Base-by-base conservation (phyloP, 2,888 invertebrate genomes). In the Polia nebulosa region DNA sequence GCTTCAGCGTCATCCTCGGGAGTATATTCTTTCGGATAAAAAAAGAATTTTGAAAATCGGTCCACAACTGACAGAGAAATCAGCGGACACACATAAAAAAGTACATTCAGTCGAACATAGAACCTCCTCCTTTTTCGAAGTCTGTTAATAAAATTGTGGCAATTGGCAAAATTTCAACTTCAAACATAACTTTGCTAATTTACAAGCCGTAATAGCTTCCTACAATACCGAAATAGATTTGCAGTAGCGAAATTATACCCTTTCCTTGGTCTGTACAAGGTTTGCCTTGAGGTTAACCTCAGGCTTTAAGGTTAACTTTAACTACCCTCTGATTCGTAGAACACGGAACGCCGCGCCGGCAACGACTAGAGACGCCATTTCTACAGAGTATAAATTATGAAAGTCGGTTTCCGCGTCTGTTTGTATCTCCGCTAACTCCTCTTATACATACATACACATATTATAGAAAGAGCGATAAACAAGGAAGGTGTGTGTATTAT, bases 171-270 rank as follows among this genome's bases (percentile, higher is more conserved):
- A 25, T 71, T 76, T 59, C 49, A 76, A 70, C 53, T 41, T 11
- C 25, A 29, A 45, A 61, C 55, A 49, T 62, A 59, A 71, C 56
- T 64, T 59, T 25, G 3, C 45, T 34, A 41, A 62, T 64, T 70
- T 22, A 52, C 49, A 59, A 76, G n/a, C 59, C 17, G 57, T 51
- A 57, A 2, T 34, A 27, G 44, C 58, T 56, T 25, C 44, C 53
- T 53, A 20, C n/a, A 49, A 55, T 51, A 72, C 77, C 13, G 32
- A 61, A 77, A 67, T 76, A 72, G 67, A 72, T 64, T 63, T 55
- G 60, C 47, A 61, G 32, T 64, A 44, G 66, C 44, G 20, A 63
- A 77, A 63, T 76, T 62, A 63, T 55, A 41, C 39, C 47, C 56
- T 52, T 77, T 72, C 52, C 36, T 62, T 34, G 52, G 15, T 27